Conservation (phyloP, 1,140 invertebrate species). For the Chionoecetes opilio region DNA sequence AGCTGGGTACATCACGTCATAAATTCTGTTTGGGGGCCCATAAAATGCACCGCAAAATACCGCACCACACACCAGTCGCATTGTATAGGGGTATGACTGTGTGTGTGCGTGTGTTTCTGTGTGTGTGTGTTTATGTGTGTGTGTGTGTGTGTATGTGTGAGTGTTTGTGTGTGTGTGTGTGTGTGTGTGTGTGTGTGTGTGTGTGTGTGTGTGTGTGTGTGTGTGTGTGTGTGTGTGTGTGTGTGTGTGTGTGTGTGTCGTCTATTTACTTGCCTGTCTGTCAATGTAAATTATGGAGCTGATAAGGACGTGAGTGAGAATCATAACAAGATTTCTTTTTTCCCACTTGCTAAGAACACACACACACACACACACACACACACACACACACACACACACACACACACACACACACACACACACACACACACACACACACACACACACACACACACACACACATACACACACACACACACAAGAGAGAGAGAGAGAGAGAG, state of each 20-base stretch:
- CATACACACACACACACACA: too few relatives aligned
- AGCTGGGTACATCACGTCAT: conserved; percentile 1
- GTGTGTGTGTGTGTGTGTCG: too few relatives aligned
- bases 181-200: conserved; percentile 21
- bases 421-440: too few relatives aligned
- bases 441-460: too few relatives aligned
- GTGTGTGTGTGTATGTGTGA: too few relatives aligned
- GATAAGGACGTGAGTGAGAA: too few relatives aligned
- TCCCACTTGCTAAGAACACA: not conserved
- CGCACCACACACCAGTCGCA: not conserved
- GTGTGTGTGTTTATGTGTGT: not conserved
- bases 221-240: too few relatives aligned
- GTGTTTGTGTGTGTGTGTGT: too few relatives aligned
- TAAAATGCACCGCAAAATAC: not conserved
- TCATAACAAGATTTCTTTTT: not conserved
- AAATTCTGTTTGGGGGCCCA: conserved; percentile 1
- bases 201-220: not conserved
- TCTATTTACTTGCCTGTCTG: too few relatives aligned
- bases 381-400: not conserved
- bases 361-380: not conserved
- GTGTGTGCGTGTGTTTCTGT: not conserved
- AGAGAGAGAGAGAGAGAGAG: too few relatives aligned
- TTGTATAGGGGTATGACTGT: not conserved
- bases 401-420: not conserved
- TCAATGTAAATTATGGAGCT: too few relatives aligned